Evolutionary conservation across 2,888 invertebrate genomes (phyloP).

Genomic region (Alviniconcha strummeri): DNA sequence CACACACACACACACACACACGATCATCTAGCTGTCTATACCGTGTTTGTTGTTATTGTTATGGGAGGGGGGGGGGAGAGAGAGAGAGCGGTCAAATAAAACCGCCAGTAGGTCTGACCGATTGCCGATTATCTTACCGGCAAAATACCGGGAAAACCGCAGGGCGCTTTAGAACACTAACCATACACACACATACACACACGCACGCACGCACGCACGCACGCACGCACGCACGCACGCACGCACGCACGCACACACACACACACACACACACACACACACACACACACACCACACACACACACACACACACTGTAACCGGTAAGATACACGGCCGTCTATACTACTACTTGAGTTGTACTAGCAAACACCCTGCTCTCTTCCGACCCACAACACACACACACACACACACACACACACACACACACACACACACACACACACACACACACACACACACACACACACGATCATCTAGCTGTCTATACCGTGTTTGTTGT

Average conservation of each 20-base stretch:
- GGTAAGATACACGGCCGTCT: not conserved
- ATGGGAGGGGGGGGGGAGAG: not conserved
- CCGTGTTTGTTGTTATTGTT: no score
- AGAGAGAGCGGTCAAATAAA: not conserved
- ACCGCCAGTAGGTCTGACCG: no score
- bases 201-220: not conserved
- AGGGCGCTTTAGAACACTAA: not conserved
- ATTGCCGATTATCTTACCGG: no score
- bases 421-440: conserved; percentile 1
- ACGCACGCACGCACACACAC: conserved; percentile 4
- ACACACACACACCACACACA: not conserved
- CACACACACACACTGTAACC: not conserved
- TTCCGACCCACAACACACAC: no score
- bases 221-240: not conserved
- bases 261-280: conserved; percentile 5
- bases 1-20: not conserved
- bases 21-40: no score
- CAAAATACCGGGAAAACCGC: no score
- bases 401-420: no score
- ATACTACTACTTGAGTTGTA: no score
- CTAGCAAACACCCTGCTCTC: no score
- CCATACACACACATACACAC: not conserved
- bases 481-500: no score
- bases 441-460: not conserved
- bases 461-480: no score